Evolutionary conservation across 64 coral and sea anemone genomes (phyloP).

Genomic region (Stylophora pistillata): DNA sequence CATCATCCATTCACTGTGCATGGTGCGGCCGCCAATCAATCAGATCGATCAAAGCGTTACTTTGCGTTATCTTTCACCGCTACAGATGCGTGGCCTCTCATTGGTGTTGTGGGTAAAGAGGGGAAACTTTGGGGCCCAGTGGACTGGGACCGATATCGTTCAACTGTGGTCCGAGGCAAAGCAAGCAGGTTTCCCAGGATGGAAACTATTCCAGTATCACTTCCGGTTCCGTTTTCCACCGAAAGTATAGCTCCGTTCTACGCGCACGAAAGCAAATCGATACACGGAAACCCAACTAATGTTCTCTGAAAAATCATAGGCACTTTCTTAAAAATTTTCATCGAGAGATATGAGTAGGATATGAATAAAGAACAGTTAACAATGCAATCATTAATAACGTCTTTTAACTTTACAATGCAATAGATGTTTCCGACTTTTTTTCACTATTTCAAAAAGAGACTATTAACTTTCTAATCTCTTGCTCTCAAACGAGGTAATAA

Average conservation of each 20-base stretch:
- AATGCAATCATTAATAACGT: no score
- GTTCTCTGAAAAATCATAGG: no score
- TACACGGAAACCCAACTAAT: neutral
- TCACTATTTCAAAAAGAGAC: no score
- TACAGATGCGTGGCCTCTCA: slow-evolving; percentile 45
- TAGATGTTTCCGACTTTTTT: no score
- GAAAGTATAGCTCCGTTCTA: neutral
- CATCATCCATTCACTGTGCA: slow-evolving; percentile 33
- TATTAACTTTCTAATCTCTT: no score
- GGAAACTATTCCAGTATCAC: slow-evolving; percentile 20
- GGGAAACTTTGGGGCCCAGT: slow-evolving; percentile 7
- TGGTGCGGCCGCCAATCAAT: slow-evolving; percentile 14
- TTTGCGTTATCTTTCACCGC: neutral
- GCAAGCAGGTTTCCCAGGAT: slow-evolving; percentile 24
- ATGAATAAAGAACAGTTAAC: no score
- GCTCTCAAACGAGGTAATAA: no score
- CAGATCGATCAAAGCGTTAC: slow-evolving; percentile 12
- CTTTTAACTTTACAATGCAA: no score
- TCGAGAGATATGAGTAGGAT: no score
- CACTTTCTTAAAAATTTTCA: no score
- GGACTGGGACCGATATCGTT: slow-evolving; percentile 38
- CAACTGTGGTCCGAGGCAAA: slow-evolving; percentile 28
- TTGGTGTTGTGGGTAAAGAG: slow-evolving; percentile 7
- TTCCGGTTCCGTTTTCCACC: slow-evolving; percentile 37
- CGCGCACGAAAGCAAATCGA: neutral